Base-by-base conservation (phyloP, 1,140 invertebrate genomes). In the Papilio dardanus region DNA sequence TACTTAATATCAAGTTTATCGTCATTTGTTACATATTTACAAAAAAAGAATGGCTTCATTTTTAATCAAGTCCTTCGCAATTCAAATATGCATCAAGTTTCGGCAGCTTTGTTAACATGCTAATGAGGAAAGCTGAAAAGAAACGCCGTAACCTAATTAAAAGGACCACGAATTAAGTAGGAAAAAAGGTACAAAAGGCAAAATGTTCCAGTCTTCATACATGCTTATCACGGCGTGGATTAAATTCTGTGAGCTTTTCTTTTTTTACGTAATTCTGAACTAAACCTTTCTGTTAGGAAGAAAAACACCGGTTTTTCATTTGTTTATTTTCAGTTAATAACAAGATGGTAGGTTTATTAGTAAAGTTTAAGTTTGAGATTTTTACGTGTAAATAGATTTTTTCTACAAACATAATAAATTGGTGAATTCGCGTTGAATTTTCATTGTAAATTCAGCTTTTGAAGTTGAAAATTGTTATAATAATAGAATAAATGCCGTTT, bases 71-170 rank as follows among this genome's bases (percentile, higher is more conserved):
- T 58, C 54, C 19, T 24, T 54, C 3, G 6, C 21, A 24, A 28
- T 24, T 58, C 50, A 28, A 58, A 24, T 28, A 58, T 58, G 21
- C 21, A 58, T 58, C 24, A 58, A 58, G 54, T 58, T 58, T 30
- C 10, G 54, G 54, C 21, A 58, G 54, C 54, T 58, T 58, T 58
- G 54, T 58, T 58, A 58, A 58, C 24, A 62, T 62, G 54, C 54
- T 62, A 62, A 62, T 62, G 54, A 62, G 54, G 54, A 62, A 62
- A 12, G 1, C 54, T 62, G 54, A 62, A 62, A 62, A 62, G 54
- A 62, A 62, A 62, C 24, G 54, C 24, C 24, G 54, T 62, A 62
- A 62, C 54, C 54, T 62, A 62, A 62, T 62, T 62, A 62, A 62
- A 21, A 62, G 54, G 12, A 28, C 54, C 54, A 24, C 54, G 54